Evolutionary conservation across 2,888 invertebrate genomes (phyloP).

Genomic region (Lissonota sp.): DNA sequence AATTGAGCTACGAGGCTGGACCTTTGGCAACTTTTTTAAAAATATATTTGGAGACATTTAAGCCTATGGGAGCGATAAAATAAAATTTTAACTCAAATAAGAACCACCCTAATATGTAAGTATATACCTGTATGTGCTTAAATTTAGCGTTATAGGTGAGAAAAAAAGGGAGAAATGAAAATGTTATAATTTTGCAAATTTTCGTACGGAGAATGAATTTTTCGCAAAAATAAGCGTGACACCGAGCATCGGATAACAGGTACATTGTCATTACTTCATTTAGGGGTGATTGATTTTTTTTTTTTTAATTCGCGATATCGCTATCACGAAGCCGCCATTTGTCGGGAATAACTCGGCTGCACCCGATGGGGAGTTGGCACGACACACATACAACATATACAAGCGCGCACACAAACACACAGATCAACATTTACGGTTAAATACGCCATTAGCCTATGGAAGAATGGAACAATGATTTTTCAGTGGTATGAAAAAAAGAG

Average conservation of each 20-base stretch:
- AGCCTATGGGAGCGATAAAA: no score
- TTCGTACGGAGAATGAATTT: background rate
- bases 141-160: background rate
- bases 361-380: slow-evolving; percentile 73
- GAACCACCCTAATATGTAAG: no score
- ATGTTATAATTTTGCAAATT: background rate
- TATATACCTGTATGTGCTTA: background rate
- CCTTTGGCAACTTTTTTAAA: no score
- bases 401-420: slow-evolving; percentile 33
- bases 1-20: no score
- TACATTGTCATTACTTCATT: background rate
- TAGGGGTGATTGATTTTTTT: slow-evolving; percentile 16
- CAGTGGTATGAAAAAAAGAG: slow-evolving; percentile 17
- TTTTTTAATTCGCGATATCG: slow-evolving; percentile 8
- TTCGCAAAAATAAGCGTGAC: background rate
- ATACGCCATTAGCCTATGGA: slow-evolving; percentile 17
- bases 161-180: no score
- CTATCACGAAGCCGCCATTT: slow-evolving; percentile 55
- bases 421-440: slow-evolving; percentile 25
- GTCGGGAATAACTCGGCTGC: slow-evolving; percentile 44
- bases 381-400: no score
- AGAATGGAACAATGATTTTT: slow-evolving; percentile 12
- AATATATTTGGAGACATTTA: no score
- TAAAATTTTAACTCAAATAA: no score
- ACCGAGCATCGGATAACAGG: background rate